Evolutionary conservation across 2,888 invertebrate genomes (phyloP), one percentile per base, ranked within the genome.

Genomic region (Drosophila falleni): DNA sequence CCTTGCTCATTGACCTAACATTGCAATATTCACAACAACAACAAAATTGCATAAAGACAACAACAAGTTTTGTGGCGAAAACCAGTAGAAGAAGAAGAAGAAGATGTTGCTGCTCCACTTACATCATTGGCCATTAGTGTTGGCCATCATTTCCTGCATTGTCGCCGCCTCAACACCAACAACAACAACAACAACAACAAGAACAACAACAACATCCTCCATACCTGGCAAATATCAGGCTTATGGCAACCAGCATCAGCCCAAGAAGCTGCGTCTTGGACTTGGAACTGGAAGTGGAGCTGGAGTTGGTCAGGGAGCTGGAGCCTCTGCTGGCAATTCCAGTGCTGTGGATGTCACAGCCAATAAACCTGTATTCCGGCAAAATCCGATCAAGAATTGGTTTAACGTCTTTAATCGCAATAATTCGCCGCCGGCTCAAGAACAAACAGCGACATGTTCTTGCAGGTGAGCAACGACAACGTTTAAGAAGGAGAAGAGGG

Each of bases 361-460:
- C 65, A 78, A 73, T 49, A 82, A 89, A 83, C 89, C 89, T 72
- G 78, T 81, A 75, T 74, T 81, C 65, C 89, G 87, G 79, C 90
- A 87, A 81, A 89, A 87, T 86, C 89, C 91, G 72, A 90, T 93
- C 44, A 94, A 94, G 91, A 94, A 94, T 90, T 93, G 94, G 91
- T 94, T 95, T 84, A 94, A 95, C 31, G 92, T 94, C 51, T 95
- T 95, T 93, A 95, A 95, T 77, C 94, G 95, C 88, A 93, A 94
- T 80, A 91, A 89, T 71, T 81, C 89, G 67, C 89, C 82, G 63
- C 95, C 96, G 70, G 82, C 87, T 69, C 83, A 88, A 29, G 96
- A 81, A 71, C 75, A 78, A 80, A 79, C 74, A 49, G 49, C 89
- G 69, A 90, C 86, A 75, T 91, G 91, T 76, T 89, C 90, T 77